Evolutionary conservation across 1,140 invertebrate species (phyloP).

Genomic region (Muscidifurax raptorellus): DNA sequence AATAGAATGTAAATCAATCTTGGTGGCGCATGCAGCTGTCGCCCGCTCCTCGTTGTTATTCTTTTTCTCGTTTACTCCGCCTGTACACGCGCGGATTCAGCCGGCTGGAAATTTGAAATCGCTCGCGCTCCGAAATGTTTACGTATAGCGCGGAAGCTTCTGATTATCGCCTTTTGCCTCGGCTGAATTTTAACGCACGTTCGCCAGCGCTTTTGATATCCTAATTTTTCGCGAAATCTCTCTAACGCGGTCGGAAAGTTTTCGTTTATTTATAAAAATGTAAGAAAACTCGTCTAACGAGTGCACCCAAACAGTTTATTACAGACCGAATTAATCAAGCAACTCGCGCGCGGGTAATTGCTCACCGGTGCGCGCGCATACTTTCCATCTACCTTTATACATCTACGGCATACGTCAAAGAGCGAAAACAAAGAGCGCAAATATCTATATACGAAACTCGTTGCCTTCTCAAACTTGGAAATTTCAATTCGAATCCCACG

Average conservation of each 20-base stretch:
- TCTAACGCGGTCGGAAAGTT: no score
- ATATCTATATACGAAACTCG: no score
- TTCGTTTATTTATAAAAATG: no score
- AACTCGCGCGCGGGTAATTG: no score
- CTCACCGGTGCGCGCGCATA: no score
- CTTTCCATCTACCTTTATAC: no score
- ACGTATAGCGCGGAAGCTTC: background rate
- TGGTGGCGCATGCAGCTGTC: background rate
- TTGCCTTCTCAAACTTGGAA: background rate
- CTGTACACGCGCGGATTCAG: no score
- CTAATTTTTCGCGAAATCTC: no score
- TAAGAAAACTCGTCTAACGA: no score
- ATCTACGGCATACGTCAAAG: background rate
- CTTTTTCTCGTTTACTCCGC: background rate
- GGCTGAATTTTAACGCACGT: background rate
- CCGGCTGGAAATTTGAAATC: background rate
- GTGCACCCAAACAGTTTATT: no score
- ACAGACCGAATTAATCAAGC: no score
- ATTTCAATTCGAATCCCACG: background rate
- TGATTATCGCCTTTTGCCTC: background rate
- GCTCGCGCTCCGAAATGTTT: background rate
- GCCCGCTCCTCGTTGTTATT: background rate
- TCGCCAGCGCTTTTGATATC: background rate
- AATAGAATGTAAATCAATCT: slow-evolving; percentile 46
- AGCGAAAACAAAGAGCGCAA: no score